Percentiles rank a stretch among this genome's conserved stretches.
phyloP scores from a whole-genome alignment of 1,140 invertebrate genomes.

The Dendroctonus valens region DNA sequence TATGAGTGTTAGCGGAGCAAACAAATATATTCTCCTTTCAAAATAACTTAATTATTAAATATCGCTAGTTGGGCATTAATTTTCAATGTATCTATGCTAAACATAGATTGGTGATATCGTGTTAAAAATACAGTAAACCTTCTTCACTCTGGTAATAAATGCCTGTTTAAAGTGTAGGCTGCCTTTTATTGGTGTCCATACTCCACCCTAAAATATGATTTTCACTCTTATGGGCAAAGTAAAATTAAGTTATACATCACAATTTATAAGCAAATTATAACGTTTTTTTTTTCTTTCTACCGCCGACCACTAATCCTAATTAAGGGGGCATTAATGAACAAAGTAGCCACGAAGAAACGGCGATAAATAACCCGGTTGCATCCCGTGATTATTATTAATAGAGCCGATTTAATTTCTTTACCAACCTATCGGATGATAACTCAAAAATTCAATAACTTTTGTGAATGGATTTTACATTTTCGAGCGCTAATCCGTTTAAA shows the following conservation, averaged over 20 bases:
- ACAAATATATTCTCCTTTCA: no score
- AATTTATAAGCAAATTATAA: slow-evolving; percentile 8
- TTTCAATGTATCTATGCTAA: no score
- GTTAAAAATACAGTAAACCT: no score
- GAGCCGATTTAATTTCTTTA: slow-evolving; percentile 13
- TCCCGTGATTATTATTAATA: slow-evolving; percentile 12
- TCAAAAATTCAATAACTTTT: slow-evolving; percentile 13
- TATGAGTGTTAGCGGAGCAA: no score
- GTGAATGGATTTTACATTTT: slow-evolving; percentile 1
- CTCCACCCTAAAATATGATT: no score
- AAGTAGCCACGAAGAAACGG: slow-evolving; percentile 14
- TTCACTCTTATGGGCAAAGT: neutral
- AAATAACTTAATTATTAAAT: no score
- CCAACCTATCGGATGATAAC: slow-evolving; percentile 8
- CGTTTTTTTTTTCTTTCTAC: neutral
- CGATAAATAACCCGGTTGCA: slow-evolving; percentile 3
- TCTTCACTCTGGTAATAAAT: no score
- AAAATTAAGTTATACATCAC: slow-evolving; percentile 14
- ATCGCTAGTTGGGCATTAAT: no score
- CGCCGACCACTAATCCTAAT: slow-evolving; percentile 16
- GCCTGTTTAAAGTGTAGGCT: no score
- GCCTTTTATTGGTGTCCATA: no score
- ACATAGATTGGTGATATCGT: no score
- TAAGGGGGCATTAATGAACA: slow-evolving; percentile 13
- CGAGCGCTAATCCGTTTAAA: neutral